Percentiles rank a stretch among this genome's conserved stretches.
Conservation (phyloP, 2,113 vertebrate genomes). For the Xiphophorus couchianus region DNA sequence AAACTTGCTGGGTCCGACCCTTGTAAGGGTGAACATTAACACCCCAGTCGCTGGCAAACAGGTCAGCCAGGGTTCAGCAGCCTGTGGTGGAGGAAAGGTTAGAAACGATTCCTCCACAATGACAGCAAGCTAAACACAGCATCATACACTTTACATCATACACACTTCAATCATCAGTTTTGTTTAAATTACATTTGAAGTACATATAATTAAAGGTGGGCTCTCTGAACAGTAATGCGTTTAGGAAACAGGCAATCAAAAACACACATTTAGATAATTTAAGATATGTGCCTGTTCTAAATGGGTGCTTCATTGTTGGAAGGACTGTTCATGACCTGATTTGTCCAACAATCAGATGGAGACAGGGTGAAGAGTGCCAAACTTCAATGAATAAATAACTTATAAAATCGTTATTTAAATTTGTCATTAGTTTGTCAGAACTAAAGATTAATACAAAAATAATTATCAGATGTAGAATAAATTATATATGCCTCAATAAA, state of each 20-base stretch:
- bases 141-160: conserved; percentile 4
- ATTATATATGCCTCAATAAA: too few relatives aligned
- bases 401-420: too few relatives aligned
- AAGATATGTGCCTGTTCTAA: not conserved
- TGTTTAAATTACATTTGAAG: conserved; percentile 26
- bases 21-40: conserved; percentile 76
- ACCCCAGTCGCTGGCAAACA: conserved; percentile 56
- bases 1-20: conserved; percentile 72
- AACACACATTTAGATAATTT: not conserved
- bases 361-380: too few relatives aligned
- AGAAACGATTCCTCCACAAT: conserved; percentile 52
- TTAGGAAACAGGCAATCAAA: not conserved
- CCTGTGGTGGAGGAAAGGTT: conserved; percentile 49
- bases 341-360: too few relatives aligned
- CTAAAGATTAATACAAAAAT: too few relatives aligned
- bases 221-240: not conserved
- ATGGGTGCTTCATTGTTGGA: too few relatives aligned
- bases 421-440: too few relatives aligned
- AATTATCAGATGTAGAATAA: too few relatives aligned
- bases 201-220: conserved; percentile 21
- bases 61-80: conserved; percentile 67
- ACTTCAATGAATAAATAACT: too few relatives aligned
- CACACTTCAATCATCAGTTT: conserved; percentile 1
- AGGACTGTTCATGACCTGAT: too few relatives aligned
- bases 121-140: conserved; percentile 24